A percentile compares a stretch with the other conserved stretches of the same genome.
These are phyloP conservation scores for Orius insidiosus DNA, from an alignment of 1,140 invertebrate species.

Conservation along the genomic window DNA sequence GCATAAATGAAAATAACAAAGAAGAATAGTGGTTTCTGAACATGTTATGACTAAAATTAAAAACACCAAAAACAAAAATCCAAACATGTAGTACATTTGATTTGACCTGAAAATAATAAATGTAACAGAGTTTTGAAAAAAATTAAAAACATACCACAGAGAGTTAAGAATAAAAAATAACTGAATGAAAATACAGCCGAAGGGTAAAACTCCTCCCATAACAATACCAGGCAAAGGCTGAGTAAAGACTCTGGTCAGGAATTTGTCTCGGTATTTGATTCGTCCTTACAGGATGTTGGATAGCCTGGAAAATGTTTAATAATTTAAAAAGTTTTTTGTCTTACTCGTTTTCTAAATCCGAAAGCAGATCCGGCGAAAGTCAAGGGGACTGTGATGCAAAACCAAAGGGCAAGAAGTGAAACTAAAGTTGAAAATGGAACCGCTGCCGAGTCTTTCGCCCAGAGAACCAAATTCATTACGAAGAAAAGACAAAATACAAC, in stretches of 20 bases:
- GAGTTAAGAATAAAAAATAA: conserved; percentile 98
- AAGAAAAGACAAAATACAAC: conserved; percentile 92
- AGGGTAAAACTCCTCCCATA: conserved; percentile 96
- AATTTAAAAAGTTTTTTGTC: conserved; percentile 20
- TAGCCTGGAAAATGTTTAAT: conserved; percentile 37
- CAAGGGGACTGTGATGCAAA: conserved; percentile 92
- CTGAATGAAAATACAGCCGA: conserved; percentile 99
- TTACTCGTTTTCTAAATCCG: conserved; percentile 89
- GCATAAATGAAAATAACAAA: conserved; percentile 98
- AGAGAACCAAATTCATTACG: conserved; percentile 87
- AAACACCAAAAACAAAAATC: conserved; percentile 95
- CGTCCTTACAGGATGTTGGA: conserved; percentile 93
- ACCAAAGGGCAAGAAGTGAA: conserved; percentile 90
- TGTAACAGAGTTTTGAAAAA: neutral
- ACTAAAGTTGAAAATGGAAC: conserved; percentile 95
- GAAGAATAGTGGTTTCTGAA: conserved; percentile 91
- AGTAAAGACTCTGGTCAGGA: conserved; percentile 92
- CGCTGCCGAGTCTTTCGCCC: conserved; percentile 86
- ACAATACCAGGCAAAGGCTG: conserved; percentile 80
- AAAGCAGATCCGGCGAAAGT: conserved; percentile 97
- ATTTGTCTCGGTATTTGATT: conserved; percentile 98
- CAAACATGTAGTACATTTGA: conserved; percentile 99
- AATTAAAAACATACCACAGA: conserved; percentile 52
- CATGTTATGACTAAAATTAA: conserved; percentile 95
- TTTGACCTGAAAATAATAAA: conserved; percentile 46